Evolutionary conservation across 2,888 invertebrate genomes (phyloP), one percentile per base, ranked within the genome.

Genomic region (Ditylenchus weischeri): DNA sequence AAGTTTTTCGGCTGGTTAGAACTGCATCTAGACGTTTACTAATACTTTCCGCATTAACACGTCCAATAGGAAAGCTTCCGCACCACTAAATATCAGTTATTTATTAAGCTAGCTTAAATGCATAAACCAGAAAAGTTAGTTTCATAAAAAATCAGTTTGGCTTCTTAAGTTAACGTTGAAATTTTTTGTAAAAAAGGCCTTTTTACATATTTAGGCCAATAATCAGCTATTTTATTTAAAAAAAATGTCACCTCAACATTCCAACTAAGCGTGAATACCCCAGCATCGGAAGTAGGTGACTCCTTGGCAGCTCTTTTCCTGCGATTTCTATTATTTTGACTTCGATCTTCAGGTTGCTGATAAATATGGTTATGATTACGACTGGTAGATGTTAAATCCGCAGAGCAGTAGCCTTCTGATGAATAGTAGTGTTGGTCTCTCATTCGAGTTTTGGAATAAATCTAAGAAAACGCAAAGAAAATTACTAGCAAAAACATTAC

Each of bases 31-130:
- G 23, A 15, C 60, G 54, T 50, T 68, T 68, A 7, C 36, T 35
- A 15, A 68, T 59, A 48, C 67, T 69, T 29, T 68, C 68, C 19
- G 48, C 38, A 36, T 47, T 68, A 11, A 69, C 68, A 38, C 67
- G 69, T 23, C 47, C 38, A 18, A 68, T 68, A 21, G 68, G 57
- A 61, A 69, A 68, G 50, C 67, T 68, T 43, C 68, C 69, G 29
- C 18, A 69, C 67, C 68, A 68, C 68, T 68, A 58, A 69, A 43
- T 21, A 5, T 38, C 7, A 47, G 7, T 21, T 13, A 6, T 19
- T 54, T 15, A 29, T 23, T 54, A 54, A 23, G 7, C 10, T n/a
- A 23, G 54, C 3, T 5, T 10, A 2, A 21, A 54, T 13, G 54
- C n/a, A 54, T 15, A 10, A 54, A 54, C 11, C 3, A 29, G 10